These are phyloP conservation scores for Anastrepha obliqua DNA, from an alignment of 1,140 invertebrate genomes.

Conservation along the genomic window DNA sequence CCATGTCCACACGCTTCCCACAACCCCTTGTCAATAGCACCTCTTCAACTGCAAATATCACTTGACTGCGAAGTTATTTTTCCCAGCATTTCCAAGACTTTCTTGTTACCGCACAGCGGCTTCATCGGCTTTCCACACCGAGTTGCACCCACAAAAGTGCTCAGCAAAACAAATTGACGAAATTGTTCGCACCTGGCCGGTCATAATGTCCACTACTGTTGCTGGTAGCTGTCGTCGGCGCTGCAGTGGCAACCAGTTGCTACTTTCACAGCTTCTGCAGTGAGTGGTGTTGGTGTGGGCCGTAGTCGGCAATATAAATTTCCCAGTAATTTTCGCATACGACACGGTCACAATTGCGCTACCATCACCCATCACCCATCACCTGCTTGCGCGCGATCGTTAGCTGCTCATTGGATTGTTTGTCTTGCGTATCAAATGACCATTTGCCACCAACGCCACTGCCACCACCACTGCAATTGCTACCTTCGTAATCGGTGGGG, in stretches of 20 bases:
- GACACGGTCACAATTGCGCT: conserved; percentile 53
- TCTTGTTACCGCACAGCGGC: not conserved
- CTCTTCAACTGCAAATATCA: not conserved
- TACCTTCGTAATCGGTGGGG: not conserved
- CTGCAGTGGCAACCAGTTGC: conserved; percentile 44
- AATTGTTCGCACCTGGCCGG: conserved; percentile 53
- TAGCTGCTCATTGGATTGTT: conserved; percentile 3
- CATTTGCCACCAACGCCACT: conserved; percentile 25
- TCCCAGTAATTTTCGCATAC: conserved; percentile 55
- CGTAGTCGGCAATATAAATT: not conserved
- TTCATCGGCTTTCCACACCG: not conserved
- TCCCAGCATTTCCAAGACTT: not conserved
- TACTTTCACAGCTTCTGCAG: conserved; percentile 57
- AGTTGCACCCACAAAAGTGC: conserved; percentile 29
- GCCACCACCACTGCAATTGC: not conserved
- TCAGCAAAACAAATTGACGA: conserved; percentile 53
- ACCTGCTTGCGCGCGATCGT: not conserved
- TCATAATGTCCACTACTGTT: conserved; percentile 40
- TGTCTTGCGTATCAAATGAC: conserved; percentile 40
- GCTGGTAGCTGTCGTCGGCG: not conserved
- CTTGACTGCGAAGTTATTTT: not conserved
- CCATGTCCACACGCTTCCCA: not conserved
- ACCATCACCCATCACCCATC: conserved; percentile 34
- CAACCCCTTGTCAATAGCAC: too few relatives aligned
- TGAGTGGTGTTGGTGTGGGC: conserved; percentile 36